These are phyloP conservation scores for Thymelicus acteon DNA, from an alignment of 2,888 invertebrate species.

Conservation along the genomic window DNA sequence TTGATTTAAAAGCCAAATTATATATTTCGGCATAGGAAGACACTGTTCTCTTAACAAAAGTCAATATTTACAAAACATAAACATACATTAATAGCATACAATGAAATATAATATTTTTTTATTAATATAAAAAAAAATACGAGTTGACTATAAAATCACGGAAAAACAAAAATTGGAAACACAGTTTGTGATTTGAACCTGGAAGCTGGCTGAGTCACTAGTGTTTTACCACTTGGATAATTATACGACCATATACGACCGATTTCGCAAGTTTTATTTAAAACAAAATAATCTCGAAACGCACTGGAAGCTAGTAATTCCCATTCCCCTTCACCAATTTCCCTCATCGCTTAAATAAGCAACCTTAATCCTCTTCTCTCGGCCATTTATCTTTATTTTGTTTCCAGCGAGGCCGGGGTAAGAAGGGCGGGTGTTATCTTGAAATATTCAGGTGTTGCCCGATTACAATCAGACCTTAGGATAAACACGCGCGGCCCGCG, in stretches of 20 bases:
- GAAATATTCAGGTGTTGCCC: conserved; percentile 34
- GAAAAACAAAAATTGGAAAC: not conserved
- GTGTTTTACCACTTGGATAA: not conserved
- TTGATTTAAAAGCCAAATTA: too few relatives aligned
- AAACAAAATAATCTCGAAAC: not conserved
- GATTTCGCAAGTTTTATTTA: not conserved
- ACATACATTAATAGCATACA: too few relatives aligned
- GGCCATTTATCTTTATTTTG: conserved; percentile 28
- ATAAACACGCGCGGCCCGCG: not conserved
- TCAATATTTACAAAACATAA: too few relatives aligned
- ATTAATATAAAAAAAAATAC: too few relatives aligned
- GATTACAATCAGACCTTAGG: conserved; percentile 34
- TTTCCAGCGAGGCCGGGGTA: conserved; percentile 10
- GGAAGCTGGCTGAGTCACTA: not conserved
- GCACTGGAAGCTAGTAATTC: conserved; percentile 19
- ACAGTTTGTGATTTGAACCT: not conserved
- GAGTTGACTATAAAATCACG: too few relatives aligned
- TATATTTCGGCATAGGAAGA: too few relatives aligned
- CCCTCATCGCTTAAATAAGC: conserved; percentile 26
- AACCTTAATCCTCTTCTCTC: conserved; percentile 22
- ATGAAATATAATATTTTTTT: too few relatives aligned
- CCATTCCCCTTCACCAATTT: conserved; percentile 10
- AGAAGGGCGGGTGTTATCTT: conserved; percentile 27
- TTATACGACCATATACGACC: not conserved
- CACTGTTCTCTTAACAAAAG: too few relatives aligned